Evolutionary conservation across 2,113 vertebrate genomes (phyloP), one percentile per base, ranked within the genome.

Genomic region (Sinocyclocheilus anshuiensis): DNA sequence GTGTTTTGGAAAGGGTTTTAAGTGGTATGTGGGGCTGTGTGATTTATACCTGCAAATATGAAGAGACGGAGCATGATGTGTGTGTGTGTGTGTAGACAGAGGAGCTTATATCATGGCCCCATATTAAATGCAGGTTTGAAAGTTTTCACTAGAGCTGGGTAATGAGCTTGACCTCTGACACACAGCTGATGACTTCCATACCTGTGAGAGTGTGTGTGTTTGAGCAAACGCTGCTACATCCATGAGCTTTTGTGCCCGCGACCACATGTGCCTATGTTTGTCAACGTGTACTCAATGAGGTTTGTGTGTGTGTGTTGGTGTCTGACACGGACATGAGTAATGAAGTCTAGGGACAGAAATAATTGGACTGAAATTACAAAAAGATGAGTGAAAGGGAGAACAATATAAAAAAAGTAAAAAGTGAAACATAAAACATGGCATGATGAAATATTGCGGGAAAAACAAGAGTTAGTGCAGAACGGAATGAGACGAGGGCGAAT

Each of bases 81-180:
- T 87, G 81, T 85, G 42, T 86, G 13, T 88, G 75, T 69, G 61
- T 79, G 50, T 91, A 92, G 94, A 78, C 93, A 93, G 91, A 92
- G 93, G 7, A 72, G 92, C 91, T 92, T 86, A 91, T 93, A 92
- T 94, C 93, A 93, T 93, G 93, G 90, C 92, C 87, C 91, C 84
- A 95, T 97, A 97, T 97, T 96, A 96, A 97, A 97, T 96, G 97
- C 95, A 96, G 85, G 67, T 84, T 95, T 95, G 95, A 97, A 97
- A 96, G 96, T 98, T 98, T 98, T 97, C 96, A 96, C 97, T 97
- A 96, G 95, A 96, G 95, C 96, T 95, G 95, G 96, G 97, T 99
- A 99, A 99, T 99, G 98, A 99, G 98, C 93, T 94, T 92, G 96
- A 97, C 97, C 97, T 98, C 94, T 97, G 97, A 97, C 97, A 95